phyloP scores from a whole-genome alignment of 1,140 invertebrate genomes.

The Drosophila kikkawai region DNA sequence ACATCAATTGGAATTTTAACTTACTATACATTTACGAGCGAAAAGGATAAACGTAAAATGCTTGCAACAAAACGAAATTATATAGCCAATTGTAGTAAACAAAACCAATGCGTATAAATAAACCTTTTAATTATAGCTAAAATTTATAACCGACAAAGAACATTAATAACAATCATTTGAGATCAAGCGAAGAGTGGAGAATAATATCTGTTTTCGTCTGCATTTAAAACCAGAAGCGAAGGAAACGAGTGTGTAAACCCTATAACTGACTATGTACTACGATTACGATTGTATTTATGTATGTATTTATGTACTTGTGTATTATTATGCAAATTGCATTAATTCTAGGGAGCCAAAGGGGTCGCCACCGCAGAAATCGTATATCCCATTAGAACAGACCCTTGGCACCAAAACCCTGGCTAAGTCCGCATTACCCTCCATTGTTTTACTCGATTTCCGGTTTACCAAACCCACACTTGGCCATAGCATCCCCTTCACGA shows the following conservation, averaged over 20 bases:
- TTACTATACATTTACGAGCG: slow-evolving; percentile 43
- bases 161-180: slow-evolving; percentile 59
- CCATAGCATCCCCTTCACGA: slow-evolving; percentile 14
- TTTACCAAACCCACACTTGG: not conserved
- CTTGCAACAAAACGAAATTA: slow-evolving; percentile 56
- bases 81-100: slow-evolving; percentile 71
- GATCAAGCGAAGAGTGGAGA: slow-evolving; percentile 45
- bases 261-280: slow-evolving; percentile 75
- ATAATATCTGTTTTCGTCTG: slow-evolving; percentile 73
- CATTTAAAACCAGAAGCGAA: slow-evolving; percentile 60
- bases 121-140: slow-evolving; percentile 70
- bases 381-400: slow-evolving; percentile 17
- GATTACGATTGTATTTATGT: slow-evolving; percentile 79
- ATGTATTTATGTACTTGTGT: slow-evolving; percentile 76
- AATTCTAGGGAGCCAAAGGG: slow-evolving; percentile 57
- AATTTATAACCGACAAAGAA: slow-evolving; percentile 56
- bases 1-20: slow-evolving; percentile 40
- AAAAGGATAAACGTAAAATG: slow-evolving; percentile 47
- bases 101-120: slow-evolving; percentile 52
- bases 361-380: slow-evolving; percentile 13
- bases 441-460: slow-evolving; percentile 13
- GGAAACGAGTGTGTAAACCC: slow-evolving; percentile 39
- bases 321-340: slow-evolving; percentile 76
- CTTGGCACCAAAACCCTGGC: slow-evolving; percentile 25
- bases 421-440: slow-evolving; percentile 3